These are phyloP conservation scores for Sphaeridia pumilis DNA, from an alignment of 2,888 invertebrate species.

Conservation along the genomic window DNA sequence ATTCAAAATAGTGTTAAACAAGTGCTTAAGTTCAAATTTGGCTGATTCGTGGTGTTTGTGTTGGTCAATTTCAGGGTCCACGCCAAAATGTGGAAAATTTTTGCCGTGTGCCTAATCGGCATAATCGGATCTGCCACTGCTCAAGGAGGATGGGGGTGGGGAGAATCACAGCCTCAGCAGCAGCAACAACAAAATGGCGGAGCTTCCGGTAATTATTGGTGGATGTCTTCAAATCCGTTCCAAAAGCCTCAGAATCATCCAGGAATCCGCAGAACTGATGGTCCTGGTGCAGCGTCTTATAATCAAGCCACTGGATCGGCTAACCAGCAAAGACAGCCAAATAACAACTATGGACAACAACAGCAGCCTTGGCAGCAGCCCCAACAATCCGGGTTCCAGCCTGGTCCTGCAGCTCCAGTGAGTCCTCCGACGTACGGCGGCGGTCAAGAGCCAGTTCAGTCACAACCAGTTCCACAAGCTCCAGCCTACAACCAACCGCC, in stretches of 20 bases:
- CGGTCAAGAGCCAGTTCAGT: neutral
- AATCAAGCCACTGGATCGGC: neutral
- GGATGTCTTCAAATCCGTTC: conserved; percentile 28
- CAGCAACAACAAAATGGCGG: too few species aligned
- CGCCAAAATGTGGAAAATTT: too few species aligned
- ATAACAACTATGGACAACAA: neutral
- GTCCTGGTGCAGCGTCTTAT: conserved; percentile 5
- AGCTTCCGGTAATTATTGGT: conserved; percentile 31
- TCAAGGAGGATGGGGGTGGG: neutral
- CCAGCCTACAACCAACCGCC: neutral
- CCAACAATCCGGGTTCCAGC: neutral
- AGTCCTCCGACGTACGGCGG: neutral
- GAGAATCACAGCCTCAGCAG: neutral
- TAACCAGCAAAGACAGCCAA: neutral
- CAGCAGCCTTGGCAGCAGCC: neutral
- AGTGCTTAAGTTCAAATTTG: too few species aligned
- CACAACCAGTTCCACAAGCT: neutral
- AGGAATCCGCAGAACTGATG: conserved; percentile 22
- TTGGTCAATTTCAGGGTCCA: too few species aligned
- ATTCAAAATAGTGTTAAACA: too few species aligned
- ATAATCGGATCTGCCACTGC: neutral
- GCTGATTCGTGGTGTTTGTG: too few species aligned
- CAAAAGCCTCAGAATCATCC: conserved; percentile 33
- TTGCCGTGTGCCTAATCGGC: too few species aligned
- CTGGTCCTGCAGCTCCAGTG: neutral